Conservation (phyloP, 2,113 vertebrate species). For the Typhlomys cinereus region DNA sequence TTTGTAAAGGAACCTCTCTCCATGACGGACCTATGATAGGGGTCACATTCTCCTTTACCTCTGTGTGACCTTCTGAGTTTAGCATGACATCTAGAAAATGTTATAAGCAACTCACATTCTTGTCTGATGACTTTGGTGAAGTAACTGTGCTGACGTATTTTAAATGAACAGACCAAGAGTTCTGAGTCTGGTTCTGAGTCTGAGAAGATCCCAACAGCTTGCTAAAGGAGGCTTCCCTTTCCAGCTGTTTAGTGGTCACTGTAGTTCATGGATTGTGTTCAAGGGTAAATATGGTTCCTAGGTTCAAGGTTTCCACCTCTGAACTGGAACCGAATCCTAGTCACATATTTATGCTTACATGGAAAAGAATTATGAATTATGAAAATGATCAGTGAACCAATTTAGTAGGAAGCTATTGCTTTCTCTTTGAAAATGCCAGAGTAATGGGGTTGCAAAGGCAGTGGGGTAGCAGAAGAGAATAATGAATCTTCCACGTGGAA, state of each 20-base stretch:
- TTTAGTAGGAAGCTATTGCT: not conserved
- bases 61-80: not conserved
- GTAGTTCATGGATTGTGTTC: not conserved
- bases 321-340: not conserved
- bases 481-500: not conserved
- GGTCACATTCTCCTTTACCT: not conserved
- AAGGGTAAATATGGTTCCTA: not conserved
- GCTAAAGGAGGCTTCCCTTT: not conserved
- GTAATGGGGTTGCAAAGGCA: not conserved
- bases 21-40: not conserved
- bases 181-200: not conserved
- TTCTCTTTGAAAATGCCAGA: slow-evolving; percentile 17
- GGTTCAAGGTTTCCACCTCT: not conserved
- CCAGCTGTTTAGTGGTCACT: not conserved
- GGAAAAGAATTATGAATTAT: slow-evolving; percentile 36
- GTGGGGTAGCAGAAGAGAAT: not conserved
- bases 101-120: not conserved
- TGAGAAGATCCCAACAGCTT: not conserved
- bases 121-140: not conserved
- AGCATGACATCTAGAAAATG: not conserved
- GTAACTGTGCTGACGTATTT: not conserved
- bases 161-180: not conserved
- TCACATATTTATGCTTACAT: not conserved
- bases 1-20: not conserved
- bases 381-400: not conserved